Evolutionary conservation across 2,113 vertebrate species (phyloP), one percentile per base, ranked within the genome.

Genomic region (Terrapene triunguis): DNA sequence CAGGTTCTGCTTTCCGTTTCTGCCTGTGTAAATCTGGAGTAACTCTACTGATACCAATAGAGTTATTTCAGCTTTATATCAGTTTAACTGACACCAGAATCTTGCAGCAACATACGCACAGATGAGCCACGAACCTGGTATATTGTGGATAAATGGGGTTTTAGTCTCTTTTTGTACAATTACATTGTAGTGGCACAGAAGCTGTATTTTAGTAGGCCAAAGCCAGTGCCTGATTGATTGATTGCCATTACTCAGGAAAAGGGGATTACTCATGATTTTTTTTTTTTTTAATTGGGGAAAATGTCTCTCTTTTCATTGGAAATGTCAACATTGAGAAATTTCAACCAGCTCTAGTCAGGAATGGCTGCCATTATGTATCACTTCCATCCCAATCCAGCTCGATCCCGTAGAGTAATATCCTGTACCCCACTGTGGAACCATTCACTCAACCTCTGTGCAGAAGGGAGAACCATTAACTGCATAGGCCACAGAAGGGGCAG

Each of bases 1-100:
- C 95, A 97, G 22, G 88, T 88, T 93, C 92, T 97, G 79, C 87
- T 96, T 96, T 91, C 83, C 44, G 47, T 95, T 96, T 94, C 89
- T 47, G 86, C 86, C 84, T 89, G 42, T 51, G 14, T 96, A 96
- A 86, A 92, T 94, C 89, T 90, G 74, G n/a, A 94, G n/a, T 93
- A 87, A 91, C 65, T 92, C 50, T 54, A 32, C 42, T 47, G 38
- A 47, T 14, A 47, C 25, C 24, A 47, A 4, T 0, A 5, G 21
- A 35, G 91, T 90, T 92, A 74, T 95, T 95, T 79, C 91, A 94
- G 90, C 93, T 47, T 95, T 83, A 93, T 62, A 92, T 19, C 0
- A 0, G 65, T 87, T 88, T 85, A 89, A 89, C 89, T 32, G 80
- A 82, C 90, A 35, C 69, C 89, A 88, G 93, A 96, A 90, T 93